Percentiles rank a stretch among this genome's conserved stretches.
Conservation (phyloP, 2,113 vertebrate genomes). For the Elgaria multicarinata region DNA sequence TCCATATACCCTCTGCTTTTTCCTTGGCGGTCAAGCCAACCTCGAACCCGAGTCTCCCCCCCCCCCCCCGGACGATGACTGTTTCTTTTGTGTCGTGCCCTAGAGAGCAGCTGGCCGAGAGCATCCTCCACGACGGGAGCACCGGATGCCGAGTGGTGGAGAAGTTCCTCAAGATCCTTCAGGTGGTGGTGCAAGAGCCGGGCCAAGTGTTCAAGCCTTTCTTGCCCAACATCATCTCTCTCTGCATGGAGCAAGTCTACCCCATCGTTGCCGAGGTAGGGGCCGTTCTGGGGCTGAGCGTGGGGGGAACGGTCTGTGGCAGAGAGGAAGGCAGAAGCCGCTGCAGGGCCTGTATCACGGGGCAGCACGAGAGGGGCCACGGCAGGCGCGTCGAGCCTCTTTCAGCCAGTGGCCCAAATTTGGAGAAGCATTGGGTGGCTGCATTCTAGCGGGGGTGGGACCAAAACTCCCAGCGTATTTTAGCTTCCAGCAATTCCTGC, state of each 20-base stretch:
- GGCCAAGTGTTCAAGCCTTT: slow-evolving; percentile 97
- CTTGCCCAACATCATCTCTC: slow-evolving; percentile 92
- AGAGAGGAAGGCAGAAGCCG: background rate
- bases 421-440: too few relatives aligned
- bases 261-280: slow-evolving; percentile 97
- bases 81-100: background rate
- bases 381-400: too few relatives aligned
- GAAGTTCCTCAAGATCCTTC: slow-evolving; percentile 96
- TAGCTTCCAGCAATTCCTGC: too few relatives aligned
- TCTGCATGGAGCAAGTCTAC: slow-evolving; percentile 99
- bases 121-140: slow-evolving; percentile 95
- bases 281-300: rapidly evolving
- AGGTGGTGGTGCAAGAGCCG: slow-evolving; percentile 97
- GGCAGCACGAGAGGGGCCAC: too few relatives aligned
- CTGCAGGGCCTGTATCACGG: too few relatives aligned
- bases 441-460: too few relatives aligned
- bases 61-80: background rate
- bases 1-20: background rate
- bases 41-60: too few relatives aligned
- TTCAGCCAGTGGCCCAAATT: too few relatives aligned
- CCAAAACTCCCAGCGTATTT: too few relatives aligned
- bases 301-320: too few relatives aligned
- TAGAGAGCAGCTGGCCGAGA: slow-evolving; percentile 96
- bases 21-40: background rate
- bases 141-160: slow-evolving; percentile 94